phyloP scores from a whole-genome alignment of 2,797 vertebrate genomes.

The Bucorvus abyssinicus region DNA sequence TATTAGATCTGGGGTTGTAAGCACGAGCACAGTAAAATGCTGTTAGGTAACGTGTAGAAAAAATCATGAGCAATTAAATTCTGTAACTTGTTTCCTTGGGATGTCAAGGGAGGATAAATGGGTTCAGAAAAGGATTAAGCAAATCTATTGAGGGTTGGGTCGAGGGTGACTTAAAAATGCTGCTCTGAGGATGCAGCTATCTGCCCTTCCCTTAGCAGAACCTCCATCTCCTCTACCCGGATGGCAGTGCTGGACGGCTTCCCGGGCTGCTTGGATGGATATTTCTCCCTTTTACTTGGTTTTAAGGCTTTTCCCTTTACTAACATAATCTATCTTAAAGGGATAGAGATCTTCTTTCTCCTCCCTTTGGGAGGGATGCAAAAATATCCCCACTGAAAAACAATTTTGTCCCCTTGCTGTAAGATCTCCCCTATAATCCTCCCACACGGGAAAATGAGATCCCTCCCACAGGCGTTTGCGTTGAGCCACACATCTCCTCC shows the following conservation, averaged over 20 bases:
- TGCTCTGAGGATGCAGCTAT: background rate
- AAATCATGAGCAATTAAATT: background rate
- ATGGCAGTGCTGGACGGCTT: background rate
- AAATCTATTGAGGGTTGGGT: background rate
- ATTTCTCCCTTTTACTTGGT: background rate
- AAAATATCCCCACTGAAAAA: background rate
- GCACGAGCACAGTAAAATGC: background rate
- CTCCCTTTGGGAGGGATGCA: background rate
- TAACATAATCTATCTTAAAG: background rate
- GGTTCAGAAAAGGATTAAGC: conserved; percentile 33
- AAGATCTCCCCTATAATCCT: background rate
- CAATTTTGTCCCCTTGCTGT: background rate
- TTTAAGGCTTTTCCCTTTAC: background rate
- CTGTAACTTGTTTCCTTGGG: conserved; percentile 11
- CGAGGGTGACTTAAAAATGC: background rate
- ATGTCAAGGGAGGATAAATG: background rate
- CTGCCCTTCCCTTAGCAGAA: background rate
- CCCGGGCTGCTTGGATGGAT: background rate
- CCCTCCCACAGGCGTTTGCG: background rate
- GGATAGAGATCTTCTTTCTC: background rate
- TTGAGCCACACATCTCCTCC: background rate
- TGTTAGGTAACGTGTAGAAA: background rate
- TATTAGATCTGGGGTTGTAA: background rate
- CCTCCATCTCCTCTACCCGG: background rate
- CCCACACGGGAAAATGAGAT: background rate